Evolutionary conservation across 2,113 vertebrate species (phyloP).

Genomic region (Rhombomys opimus): DNA sequence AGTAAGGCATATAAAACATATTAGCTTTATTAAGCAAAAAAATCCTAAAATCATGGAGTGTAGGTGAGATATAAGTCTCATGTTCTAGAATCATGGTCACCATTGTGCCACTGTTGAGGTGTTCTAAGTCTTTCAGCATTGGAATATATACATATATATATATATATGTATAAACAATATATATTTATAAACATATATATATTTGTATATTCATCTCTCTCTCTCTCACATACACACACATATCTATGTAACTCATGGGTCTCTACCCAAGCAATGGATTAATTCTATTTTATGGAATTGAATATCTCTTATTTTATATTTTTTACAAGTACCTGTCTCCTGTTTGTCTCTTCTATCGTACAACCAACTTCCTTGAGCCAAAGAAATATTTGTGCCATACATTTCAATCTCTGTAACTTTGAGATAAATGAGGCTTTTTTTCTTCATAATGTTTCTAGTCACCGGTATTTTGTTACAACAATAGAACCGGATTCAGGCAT

Average conservation of each 20-base stretch:
- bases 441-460: neutral
- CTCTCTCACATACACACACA: no score
- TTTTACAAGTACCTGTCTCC: neutral
- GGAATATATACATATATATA: no score
- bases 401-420: neutral
- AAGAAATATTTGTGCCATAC: rapidly evolving
- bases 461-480: neutral
- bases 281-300: neutral
- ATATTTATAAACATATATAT: no score
- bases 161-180: no score
- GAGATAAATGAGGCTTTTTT: neutral
- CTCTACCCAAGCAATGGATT: neutral
- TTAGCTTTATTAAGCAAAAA: neutral
- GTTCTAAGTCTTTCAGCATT: no score
- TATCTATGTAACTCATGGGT: neutral
- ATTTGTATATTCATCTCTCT: no score
- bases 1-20: neutral
- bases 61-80: neutral
- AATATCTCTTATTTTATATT: neutral
- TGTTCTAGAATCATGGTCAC: neutral
- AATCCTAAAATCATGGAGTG: neutral
- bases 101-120: rapidly evolving
- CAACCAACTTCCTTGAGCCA: neutral
- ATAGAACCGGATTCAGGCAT: neutral
- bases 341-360: neutral